Base-by-base conservation (phyloP, 2,888 invertebrate genomes). In the Drosophila subquinaria region DNA sequence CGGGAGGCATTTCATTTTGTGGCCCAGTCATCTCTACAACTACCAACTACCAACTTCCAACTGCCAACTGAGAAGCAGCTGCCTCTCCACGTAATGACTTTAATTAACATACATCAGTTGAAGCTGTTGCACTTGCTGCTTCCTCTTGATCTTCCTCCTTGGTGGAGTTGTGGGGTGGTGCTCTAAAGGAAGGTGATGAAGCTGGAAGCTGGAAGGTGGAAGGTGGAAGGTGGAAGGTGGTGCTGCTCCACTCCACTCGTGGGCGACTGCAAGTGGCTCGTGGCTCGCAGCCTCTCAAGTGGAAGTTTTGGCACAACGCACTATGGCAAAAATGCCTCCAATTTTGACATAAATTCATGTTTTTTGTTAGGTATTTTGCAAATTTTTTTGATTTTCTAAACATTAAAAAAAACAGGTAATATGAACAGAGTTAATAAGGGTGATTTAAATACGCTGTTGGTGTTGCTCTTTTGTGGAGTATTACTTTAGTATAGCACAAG, bases 41-140 rank as follows among this genome's bases (percentile, higher is more conserved):
- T 17, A 30, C n/a, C 33, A 38, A 47, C 48, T 45, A 1, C 13
- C 11, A 36, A 11, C 10, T 35, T 4, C 13, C 35, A 13, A 10
- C 13, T 36, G 10, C 1, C 42, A 17, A 52, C 48, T 15, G 42
- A 15, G 27, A 35, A 42, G 43, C 51, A 50, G 66, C 47, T 62
- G 62, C 72, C 78, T 64, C 78, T 86, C 51, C 61, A 64, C 64
- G 59, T 82, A 86, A 86, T 82, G 78, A 78, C 81, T 83, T 82
- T 83, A 86, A 82, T 82, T 86, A 86, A 83, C 83, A 83, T 83
- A 56, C 74, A 79, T 60, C 63, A 50, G 47, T 62, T 57, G 62
- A 17, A 65, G 66, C 42, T 72, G 45, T 35, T 47, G 51, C 52
- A 43, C 43, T 43, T 47, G 23, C 47, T 40, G 45, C 45, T 53